Evolutionary conservation across 2,888 invertebrate genomes (phyloP).

Genomic region (Drosophila ochracea): DNA sequence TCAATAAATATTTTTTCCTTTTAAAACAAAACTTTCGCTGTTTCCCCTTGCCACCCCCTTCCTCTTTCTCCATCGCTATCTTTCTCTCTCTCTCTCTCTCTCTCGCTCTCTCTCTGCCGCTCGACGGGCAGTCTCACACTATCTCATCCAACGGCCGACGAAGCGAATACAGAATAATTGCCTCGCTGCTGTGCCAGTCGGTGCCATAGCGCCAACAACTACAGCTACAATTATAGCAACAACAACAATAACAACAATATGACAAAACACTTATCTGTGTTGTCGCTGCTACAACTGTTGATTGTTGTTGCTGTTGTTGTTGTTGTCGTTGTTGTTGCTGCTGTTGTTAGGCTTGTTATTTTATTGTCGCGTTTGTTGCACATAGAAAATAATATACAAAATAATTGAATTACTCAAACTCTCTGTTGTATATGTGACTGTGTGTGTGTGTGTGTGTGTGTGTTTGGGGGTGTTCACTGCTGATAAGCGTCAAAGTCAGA

Average conservation of each 20-base stretch:
- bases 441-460: neutral
- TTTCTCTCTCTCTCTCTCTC: neutral
- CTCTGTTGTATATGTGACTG: neutral
- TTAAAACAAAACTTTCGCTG: conserved; percentile 63
- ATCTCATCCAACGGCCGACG: conserved; percentile 67
- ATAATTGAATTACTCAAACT: conserved; percentile 77
- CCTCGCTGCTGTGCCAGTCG: conserved; percentile 80
- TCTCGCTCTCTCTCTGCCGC: neutral
- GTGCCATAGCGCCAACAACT: conserved; percentile 77
- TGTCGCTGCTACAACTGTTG: conserved; percentile 28
- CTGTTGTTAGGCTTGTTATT: conserved; percentile 50
- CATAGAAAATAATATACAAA: conserved; percentile 79
- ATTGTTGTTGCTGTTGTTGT: conserved; percentile 35
- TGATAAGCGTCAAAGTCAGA: conserved; percentile 32
- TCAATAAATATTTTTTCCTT: conserved; percentile 49
- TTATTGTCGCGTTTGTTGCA: conserved; percentile 76
- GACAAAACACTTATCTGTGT: conserved; percentile 64
- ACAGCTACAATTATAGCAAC: conserved; percentile 25
- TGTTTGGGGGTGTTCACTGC: conserved; percentile 27
- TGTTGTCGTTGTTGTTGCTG: conserved; percentile 34
- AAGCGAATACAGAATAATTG: conserved; percentile 73
- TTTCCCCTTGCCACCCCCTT: conserved; percentile 27
- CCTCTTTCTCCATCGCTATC: neutral
- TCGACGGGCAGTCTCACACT: conserved; percentile 70
- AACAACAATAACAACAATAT: conserved; percentile 26